Evolutionary conservation across 2,113 vertebrate species (phyloP).

Genomic region (Puffinus mauretanicus): DNA sequence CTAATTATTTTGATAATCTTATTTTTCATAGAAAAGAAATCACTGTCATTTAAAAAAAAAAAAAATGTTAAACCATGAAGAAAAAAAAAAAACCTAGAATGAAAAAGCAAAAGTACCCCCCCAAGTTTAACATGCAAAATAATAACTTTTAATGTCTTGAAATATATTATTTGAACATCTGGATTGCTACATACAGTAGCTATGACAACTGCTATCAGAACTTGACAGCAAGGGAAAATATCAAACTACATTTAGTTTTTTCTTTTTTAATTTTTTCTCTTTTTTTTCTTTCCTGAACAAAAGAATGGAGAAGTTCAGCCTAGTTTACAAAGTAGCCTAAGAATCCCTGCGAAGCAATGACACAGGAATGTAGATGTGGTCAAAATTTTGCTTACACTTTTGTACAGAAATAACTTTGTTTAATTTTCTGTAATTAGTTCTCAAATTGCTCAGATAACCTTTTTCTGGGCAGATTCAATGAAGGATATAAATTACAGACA

Average conservation of each 20-base stretch:
- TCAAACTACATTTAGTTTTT: neutral
- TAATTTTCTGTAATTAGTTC: neutral
- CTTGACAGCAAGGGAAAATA: neutral
- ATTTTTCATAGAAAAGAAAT: neutral
- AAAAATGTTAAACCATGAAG: neutral
- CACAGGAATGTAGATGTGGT: neutral
- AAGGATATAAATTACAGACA: neutral
- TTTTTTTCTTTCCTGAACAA: neutral
- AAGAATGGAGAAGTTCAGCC: neutral
- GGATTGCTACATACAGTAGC: neutral
- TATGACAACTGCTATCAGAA: neutral
- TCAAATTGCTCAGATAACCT: neutral
- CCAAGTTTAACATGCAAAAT: neutral
- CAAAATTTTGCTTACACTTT: neutral
- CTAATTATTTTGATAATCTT: neutral
- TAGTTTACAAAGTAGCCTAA: neutral
- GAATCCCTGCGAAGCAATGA: neutral
- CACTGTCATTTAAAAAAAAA: neutral
- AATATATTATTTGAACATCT: neutral
- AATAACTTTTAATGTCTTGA: neutral
- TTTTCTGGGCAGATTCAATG: neutral
- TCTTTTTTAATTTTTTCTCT: fast-evolving
- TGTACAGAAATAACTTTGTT: neutral
- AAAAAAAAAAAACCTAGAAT: neutral
- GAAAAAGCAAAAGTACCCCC: neutral